Conservation (phyloP, 2,113 vertebrate genomes). For the Neomonachus schauinslandi region DNA sequence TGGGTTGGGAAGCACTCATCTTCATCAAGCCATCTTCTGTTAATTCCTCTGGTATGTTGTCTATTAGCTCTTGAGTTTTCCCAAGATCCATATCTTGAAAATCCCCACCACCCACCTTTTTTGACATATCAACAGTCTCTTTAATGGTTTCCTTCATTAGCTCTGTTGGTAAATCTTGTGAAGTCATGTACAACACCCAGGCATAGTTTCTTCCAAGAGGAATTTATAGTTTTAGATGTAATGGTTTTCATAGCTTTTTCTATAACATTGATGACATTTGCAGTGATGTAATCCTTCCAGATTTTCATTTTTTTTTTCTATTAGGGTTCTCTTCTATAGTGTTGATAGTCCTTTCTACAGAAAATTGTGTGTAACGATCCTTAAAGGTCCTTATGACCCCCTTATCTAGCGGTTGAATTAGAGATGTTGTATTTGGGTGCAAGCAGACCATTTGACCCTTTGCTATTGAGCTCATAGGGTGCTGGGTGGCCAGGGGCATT, state of each 20-base stretch:
- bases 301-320: neutral
- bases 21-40: neutral
- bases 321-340: neutral
- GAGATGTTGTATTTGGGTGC: neutral
- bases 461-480: neutral
- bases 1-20: neutral
- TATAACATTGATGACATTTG: neutral
- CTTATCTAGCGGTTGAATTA: neutral
- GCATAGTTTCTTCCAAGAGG: neutral
- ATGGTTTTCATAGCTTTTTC: neutral
- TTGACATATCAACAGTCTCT: neutral
- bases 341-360: neutral
- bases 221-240: neutral
- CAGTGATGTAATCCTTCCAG: neutral
- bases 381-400: neutral
- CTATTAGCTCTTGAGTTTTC: neutral
- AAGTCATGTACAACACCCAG: neutral
- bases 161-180: neutral
- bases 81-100: neutral
- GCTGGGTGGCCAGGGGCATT: neutral
- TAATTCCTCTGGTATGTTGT: neutral
- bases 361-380: neutral
- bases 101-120: neutral
- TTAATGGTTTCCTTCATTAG: neutral
- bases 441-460: neutral